phyloP scores from a whole-genome alignment of 2,113 vertebrate genomes.

The Notothenia rossii region DNA sequence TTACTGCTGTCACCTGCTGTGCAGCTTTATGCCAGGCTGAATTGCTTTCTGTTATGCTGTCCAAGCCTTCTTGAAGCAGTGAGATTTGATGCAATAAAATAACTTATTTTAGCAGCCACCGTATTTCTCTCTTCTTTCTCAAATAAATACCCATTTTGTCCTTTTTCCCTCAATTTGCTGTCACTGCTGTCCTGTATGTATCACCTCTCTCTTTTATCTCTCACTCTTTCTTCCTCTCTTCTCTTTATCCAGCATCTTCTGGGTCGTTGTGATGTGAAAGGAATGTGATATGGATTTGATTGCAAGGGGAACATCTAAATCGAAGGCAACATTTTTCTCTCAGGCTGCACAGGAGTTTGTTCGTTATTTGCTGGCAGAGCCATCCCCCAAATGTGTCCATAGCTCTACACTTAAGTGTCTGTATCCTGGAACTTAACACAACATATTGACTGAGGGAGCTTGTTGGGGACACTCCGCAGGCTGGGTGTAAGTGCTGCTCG shows the following conservation, averaged over 20 bases:
- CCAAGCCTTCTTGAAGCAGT: conserved; percentile 9
- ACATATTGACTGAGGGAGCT: conserved; percentile 45
- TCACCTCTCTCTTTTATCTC: conserved; percentile 46
- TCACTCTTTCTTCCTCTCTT: conserved; percentile 4
- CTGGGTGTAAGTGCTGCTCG: conserved; percentile 24
- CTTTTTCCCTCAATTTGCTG: conserved; percentile 50
- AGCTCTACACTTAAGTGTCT: conserved; percentile 24
- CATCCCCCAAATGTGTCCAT: conserved; percentile 16
- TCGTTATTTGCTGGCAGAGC: conserved; percentile 9
- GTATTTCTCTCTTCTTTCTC: conserved; percentile 20
- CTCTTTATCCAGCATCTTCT: conserved; percentile 4
- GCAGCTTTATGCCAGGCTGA: conserved; percentile 26
- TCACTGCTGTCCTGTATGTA: conserved; percentile 56
- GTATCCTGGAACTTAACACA: conserved; percentile 43
- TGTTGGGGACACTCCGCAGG: conserved; percentile 4
- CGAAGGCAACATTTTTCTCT: conserved; percentile 15
- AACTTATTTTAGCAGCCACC: conserved; percentile 3
- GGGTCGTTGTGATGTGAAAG: conserved; percentile 33
- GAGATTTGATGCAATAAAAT: conserved; percentile 39
- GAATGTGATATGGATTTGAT: conserved; percentile 44
- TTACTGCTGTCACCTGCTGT: not conserved
- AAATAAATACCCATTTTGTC: conserved; percentile 35
- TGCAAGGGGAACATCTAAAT: not conserved
- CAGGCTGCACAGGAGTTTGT: conserved; percentile 2
- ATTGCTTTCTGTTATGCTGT: conserved; percentile 39